Evolutionary conservation across 2,888 invertebrate species (phyloP), one percentile per base, ranked within the genome.

Genomic region (Acholoe squamosa): DNA sequence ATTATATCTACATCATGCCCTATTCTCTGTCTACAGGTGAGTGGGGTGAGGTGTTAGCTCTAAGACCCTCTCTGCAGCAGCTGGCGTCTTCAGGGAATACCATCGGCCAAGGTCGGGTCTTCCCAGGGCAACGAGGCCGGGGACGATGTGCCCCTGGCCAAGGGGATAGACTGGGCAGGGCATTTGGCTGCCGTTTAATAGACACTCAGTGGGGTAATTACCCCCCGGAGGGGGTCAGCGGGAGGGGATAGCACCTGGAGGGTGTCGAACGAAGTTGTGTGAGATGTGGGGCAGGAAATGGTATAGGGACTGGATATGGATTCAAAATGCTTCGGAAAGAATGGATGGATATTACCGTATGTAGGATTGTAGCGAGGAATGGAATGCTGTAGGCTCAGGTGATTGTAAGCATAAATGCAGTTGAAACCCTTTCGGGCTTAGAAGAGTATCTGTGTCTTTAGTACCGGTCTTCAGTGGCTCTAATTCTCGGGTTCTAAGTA

Each of bases 1-100:
- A 80, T 80, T 43, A 80, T 80, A 43, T 43, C n/a, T 3, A n/a
- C 31, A 80, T 80, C 33, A 80, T 33, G 12, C 1, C 34, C 80
- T 43, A 43, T 80, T 80, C 80, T 80, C 22, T 22, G 19, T 80
- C 0, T 43, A 34, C 34, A 33, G 80, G 80, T 80, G 80, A 34
- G 19, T n/a, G 34, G 76, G 76, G 76, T 19, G 19, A 43, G 19
- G 80, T 80, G 16, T 34, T 7, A 16, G 34, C 80, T 43, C n/a
- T 43, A 19, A 12, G 34, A 14, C 34, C 12, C 80, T 19, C 43
- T 12, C 43, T 0, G 34, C 22, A 14, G 5, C 86, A 56, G 56
- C 56, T 52, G 86, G 19, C 54, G 86, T 14, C 86, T 43, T 34
- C 52, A n/a, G 86, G 86, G 86, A 86, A 86, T 86, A 54, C 86